phyloP scores from a whole-genome alignment of 2,888 invertebrate species.

The Nowickia ferox region DNA sequence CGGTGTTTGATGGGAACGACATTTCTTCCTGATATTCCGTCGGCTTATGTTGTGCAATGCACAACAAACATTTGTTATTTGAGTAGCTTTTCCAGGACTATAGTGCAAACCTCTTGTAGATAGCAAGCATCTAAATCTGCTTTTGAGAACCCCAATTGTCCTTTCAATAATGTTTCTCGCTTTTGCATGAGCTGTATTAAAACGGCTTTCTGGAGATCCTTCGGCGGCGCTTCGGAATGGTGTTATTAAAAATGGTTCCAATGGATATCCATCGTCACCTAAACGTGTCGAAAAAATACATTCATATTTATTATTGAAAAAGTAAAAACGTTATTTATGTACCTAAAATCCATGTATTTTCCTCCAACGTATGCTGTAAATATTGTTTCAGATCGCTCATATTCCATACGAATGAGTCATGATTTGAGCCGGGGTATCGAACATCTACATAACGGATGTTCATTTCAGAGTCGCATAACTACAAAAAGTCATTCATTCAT shows the following conservation, averaged over 20 bases:
- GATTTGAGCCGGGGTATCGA: constrained; percentile 38
- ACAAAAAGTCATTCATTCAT: neutral
- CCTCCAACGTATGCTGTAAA: constrained; percentile 11
- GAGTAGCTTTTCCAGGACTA: constrained; percentile 42
- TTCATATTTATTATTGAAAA: neutral
- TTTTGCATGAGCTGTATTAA: constrained; percentile 31
- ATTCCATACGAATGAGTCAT: constrained; percentile 41
- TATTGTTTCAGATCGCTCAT: constrained; percentile 27
- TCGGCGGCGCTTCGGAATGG: neutral
- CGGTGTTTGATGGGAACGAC: constrained; percentile 2
- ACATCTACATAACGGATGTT: constrained; percentile 36
- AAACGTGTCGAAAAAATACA: neutral
- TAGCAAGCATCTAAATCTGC: constrained; percentile 41
- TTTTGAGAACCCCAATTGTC: constrained; percentile 45
- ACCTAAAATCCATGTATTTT: constrained; percentile 40
- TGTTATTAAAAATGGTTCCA: constrained; percentile 6
- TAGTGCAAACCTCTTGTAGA: constrained; percentile 53
- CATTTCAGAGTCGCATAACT: constrained; percentile 37
- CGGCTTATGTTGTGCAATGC: constrained; percentile 33
- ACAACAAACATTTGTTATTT: constrained; percentile 42
- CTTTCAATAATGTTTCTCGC: constrained; percentile 47
- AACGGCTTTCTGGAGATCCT: constrained; percentile 7
- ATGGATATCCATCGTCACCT: constrained; percentile 1
- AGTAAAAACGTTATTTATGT: neutral
- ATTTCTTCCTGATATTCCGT: constrained; percentile 13